Evolutionary conservation across 2,113 vertebrate species (phyloP).

Genomic region (Upupa epops): DNA sequence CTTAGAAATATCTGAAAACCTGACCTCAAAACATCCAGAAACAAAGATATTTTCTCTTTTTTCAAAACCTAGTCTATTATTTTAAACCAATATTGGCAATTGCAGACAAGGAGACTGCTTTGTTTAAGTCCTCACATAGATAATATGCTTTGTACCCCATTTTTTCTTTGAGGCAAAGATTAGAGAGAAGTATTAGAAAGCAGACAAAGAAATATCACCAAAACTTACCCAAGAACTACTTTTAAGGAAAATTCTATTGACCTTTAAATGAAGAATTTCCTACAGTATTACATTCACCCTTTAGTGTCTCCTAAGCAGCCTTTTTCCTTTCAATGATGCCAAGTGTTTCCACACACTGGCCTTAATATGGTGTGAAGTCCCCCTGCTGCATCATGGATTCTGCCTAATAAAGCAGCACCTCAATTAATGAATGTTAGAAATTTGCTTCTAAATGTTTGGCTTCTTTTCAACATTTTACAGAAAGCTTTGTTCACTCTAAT

Average conservation of each 20-base stretch:
- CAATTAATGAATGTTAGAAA: not conserved
- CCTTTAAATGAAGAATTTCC: not conserved
- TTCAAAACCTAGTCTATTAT: not conserved
- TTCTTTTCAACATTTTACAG: not conserved
- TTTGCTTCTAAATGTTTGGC: not conserved
- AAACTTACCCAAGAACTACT: not conserved
- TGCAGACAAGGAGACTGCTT: not conserved
- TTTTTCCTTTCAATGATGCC: not conserved
- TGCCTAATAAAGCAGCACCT: not conserved
- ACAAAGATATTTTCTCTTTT: not conserved
- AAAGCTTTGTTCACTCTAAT: not conserved
- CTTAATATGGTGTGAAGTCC: not conserved
- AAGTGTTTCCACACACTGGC: not conserved
- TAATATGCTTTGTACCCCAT: not conserved
- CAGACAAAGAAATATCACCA: not conserved
- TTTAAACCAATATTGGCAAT: not conserved
- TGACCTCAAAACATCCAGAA: not conserved
- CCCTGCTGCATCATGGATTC: not conserved
- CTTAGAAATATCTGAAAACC: not conserved
- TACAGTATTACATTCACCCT: not conserved
- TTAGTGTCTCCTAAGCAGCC: not conserved
- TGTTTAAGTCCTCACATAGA: not conserved
- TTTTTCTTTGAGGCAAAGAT: conserved; percentile 1
- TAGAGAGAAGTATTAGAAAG: not conserved
- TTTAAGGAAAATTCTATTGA: not conserved